phyloP scores from a whole-genome alignment of 1,140 invertebrate genomes.

The Micrasema longulum region DNA sequence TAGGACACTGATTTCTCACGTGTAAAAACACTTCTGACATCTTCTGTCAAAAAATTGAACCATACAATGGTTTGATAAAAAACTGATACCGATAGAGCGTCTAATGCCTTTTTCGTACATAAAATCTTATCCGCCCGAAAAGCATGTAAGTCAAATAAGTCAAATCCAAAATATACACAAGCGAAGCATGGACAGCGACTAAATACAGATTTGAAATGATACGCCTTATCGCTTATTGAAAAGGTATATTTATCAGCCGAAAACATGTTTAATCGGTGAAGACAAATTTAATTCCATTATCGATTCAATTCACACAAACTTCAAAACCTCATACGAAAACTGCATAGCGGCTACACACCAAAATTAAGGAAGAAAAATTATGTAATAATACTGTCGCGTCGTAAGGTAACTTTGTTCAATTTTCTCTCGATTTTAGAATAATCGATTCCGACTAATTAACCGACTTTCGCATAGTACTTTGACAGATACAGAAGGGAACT shows the following conservation, averaged over 20 bases:
- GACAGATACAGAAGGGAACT: too few relatives aligned
- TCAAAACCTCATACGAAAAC: too few relatives aligned
- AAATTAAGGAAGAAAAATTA: too few relatives aligned
- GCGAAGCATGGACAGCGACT: too few relatives aligned
- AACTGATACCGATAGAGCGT: constrained; percentile 30
- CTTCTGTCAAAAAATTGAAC: constrained; percentile 26
- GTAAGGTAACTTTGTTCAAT: too few relatives aligned
- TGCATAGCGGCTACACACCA: too few relatives aligned
- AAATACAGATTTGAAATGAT: constrained; percentile 9
- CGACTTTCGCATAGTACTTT: too few relatives aligned
- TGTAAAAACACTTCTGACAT: constrained; percentile 39
- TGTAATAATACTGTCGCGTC: too few relatives aligned
- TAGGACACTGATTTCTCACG: constrained; percentile 12
- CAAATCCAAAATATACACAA: constrained; percentile 24
- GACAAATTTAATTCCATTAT: neutral
- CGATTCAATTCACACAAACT: too few relatives aligned
- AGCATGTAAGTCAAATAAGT: constrained; percentile 39
- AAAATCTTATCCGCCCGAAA: constrained; percentile 26
- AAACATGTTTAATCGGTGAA: neutral
- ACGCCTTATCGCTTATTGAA: constrained; percentile 27
- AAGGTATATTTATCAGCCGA: constrained; percentile 9
- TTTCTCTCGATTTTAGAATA: too few relatives aligned
- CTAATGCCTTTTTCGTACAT: constrained; percentile 1
- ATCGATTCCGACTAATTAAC: too few relatives aligned
- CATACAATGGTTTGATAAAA: constrained; percentile 28